Evolutionary conservation across 2,113 vertebrate species (phyloP).

Genomic region (Tupaia tana): DNA sequence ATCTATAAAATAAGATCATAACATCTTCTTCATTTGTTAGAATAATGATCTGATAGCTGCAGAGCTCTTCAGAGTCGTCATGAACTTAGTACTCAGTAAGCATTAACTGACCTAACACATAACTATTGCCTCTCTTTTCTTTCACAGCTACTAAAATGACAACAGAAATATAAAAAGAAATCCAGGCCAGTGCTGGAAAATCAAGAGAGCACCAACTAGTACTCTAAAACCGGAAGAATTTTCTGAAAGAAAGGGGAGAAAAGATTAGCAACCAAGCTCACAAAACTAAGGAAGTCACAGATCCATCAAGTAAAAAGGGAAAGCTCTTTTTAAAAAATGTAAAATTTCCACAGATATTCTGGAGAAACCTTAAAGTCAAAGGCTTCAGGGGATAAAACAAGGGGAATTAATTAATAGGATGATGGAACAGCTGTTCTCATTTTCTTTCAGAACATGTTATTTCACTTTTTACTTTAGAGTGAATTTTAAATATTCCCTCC

Average conservation of each 20-base stretch:
- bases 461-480: not conserved
- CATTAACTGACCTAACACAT: not conserved
- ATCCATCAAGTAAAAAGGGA: not conserved
- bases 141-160: not conserved
- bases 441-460: constrained; percentile 1
- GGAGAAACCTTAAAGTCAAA: not conserved
- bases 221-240: not conserved
- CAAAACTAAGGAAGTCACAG: not conserved
- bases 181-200: not conserved
- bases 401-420: not conserved
- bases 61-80: not conserved
- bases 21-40: not conserved
- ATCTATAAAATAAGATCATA: not conserved
- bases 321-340: not conserved
- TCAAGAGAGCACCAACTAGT: not conserved
- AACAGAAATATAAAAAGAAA: not conserved
- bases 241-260: not conserved
- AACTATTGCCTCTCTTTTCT: not conserved
- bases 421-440: not conserved
- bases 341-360: not conserved
- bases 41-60: not conserved
- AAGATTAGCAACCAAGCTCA: not conserved
- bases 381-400: not conserved
- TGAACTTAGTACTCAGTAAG: not conserved
- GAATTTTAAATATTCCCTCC: not conserved